Evolutionary conservation across 2,797 vertebrate species (phyloP).

Genomic region (Phrynocephalus vlangalii): DNA sequence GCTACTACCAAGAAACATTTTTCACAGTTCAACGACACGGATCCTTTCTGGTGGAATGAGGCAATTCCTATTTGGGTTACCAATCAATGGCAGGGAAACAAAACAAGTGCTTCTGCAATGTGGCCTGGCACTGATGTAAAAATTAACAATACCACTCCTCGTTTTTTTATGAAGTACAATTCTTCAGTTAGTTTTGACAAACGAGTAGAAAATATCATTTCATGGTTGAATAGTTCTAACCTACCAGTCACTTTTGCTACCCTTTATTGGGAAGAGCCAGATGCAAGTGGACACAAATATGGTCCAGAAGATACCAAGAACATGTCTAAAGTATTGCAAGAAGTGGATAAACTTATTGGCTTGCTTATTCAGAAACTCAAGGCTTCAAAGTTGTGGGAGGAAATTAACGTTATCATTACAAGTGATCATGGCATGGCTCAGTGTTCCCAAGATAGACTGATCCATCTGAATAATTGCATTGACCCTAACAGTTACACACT

Average conservation of each 20-base stretch:
- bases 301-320: constrained; percentile 86
- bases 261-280: constrained; percentile 96
- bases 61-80: constrained; percentile 93
- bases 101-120: constrained; percentile 89
- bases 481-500: constrained; percentile 79
- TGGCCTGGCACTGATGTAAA: constrained; percentile 91
- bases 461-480: constrained; percentile 86
- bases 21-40: constrained; percentile 69
- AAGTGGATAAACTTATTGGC: constrained; percentile 87
- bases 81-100: constrained; percentile 82
- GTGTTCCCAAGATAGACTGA: constrained; percentile 86
- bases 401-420: constrained; percentile 89
- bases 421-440: constrained; percentile 97
- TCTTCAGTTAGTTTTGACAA: constrained; percentile 80
- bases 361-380: constrained; percentile 84
- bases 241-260: constrained; percentile 85
- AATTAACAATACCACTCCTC: constrained; percentile 80
- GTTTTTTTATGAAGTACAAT: constrained; percentile 84
- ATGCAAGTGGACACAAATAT: constrained; percentile 85
- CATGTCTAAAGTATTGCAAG: constrained; percentile 83
- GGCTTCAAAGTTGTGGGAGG: constrained; percentile 85
- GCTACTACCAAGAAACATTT: constrained; percentile 79
- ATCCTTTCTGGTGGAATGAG: constrained; percentile 92
- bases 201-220: constrained; percentile 80
- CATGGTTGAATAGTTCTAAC: constrained; percentile 82